phyloP scores from a whole-genome alignment of 2,113 vertebrate species.

The Scortum barcoo region DNA sequence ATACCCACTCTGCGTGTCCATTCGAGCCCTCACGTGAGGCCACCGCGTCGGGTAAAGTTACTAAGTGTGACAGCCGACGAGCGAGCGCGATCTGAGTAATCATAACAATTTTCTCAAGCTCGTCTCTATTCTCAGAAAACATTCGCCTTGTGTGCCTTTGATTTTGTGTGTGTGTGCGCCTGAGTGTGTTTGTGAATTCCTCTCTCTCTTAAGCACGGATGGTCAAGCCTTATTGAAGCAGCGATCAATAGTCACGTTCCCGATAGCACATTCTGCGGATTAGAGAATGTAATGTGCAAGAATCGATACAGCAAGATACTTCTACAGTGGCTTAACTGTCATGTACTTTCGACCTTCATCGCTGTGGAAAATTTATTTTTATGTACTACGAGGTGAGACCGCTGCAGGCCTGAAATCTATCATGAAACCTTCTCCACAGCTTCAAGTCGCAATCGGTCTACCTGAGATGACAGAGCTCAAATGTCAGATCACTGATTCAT shows the following conservation, averaged over 20 bases:
- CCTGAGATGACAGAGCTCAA: constrained; percentile 11
- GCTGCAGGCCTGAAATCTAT: constrained; percentile 3
- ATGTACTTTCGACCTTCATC: not conserved
- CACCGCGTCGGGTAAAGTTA: not conserved
- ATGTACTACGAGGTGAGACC: not conserved
- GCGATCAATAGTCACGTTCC: constrained; percentile 60
- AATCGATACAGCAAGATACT: constrained; percentile 25
- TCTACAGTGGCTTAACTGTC: not conserved
- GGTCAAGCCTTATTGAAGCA: constrained; percentile 33
- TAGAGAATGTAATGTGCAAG: constrained; percentile 14
- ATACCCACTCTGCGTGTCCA: constrained; percentile 10
- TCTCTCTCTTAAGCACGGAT: constrained; percentile 12
- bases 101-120: not conserved
- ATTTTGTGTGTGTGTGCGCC: not conserved
- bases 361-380: not conserved
- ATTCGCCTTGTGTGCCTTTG: not conserved
- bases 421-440: constrained; percentile 6
- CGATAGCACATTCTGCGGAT: constrained; percentile 45
- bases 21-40: constrained; percentile 3
- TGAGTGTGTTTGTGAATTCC: not conserved
- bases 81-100: constrained; percentile 2
- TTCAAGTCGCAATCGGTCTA: constrained; percentile 22
- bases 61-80: not conserved
- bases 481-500: constrained; percentile 21
- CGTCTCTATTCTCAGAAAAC: not conserved